phyloP scores from a whole-genome alignment of 2,113 vertebrate species.

The Centropristis striata region DNA sequence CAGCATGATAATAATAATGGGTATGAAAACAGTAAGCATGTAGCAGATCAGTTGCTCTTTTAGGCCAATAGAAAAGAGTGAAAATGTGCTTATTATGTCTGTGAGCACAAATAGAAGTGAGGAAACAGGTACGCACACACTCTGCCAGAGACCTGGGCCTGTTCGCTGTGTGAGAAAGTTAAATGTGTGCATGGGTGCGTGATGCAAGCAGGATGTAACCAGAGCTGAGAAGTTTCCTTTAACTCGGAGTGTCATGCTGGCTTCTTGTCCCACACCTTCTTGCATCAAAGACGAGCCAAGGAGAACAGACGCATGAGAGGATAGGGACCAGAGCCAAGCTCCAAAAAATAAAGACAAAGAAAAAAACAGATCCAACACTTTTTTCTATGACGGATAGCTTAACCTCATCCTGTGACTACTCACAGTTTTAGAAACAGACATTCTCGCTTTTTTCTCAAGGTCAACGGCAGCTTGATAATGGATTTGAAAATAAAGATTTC shows the following conservation, averaged over 20 bases:
- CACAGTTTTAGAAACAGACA: conserved; percentile 26
- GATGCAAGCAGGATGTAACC: conserved; percentile 58
- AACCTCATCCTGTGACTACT: conserved; percentile 34
- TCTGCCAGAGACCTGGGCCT: neutral
- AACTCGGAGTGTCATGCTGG: conserved; percentile 32
- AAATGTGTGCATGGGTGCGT: neutral
- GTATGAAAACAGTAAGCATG: neutral
- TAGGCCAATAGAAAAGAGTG: neutral
- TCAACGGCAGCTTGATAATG: conserved; percentile 10
- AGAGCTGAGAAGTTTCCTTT: conserved; percentile 43
- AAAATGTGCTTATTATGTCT: neutral
- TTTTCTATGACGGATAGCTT: conserved; percentile 13
- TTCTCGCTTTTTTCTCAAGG: conserved; percentile 28
- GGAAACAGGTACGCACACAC: neutral
- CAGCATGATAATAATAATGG: neutral
- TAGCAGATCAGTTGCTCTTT: neutral
- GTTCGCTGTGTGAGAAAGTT: neutral
- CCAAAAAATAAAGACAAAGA: neutral
- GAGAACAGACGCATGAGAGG: conserved; percentile 27
- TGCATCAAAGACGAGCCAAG: conserved; percentile 51
- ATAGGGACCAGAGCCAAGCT: conserved; percentile 8
- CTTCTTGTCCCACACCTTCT: conserved; percentile 51
- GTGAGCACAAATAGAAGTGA: conserved; percentile 13
- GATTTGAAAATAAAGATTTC: conserved; percentile 9
- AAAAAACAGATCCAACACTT: neutral